These are phyloP conservation scores for Monochamus saltuarius DNA, from an alignment of 1,140 invertebrate genomes.

Conservation along the genomic window DNA sequence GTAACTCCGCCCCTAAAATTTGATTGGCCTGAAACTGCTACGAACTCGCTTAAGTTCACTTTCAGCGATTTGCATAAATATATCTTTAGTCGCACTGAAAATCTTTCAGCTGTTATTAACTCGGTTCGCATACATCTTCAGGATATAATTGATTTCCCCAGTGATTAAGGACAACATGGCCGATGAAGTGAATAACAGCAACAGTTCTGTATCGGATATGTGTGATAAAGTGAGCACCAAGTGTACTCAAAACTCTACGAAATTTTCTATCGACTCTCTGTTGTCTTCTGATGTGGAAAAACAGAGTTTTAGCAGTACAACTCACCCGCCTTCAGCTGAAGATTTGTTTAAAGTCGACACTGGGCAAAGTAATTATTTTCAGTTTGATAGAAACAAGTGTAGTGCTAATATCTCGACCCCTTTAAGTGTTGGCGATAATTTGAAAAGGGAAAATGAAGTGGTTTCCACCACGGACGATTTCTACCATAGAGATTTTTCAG, in stretches of 20 bases:
- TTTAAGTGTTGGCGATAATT: not conserved
- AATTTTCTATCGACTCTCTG: constrained; percentile 33
- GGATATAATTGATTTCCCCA: not conserved
- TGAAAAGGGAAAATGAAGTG: constrained; percentile 9
- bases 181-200: not conserved
- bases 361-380: not conserved
- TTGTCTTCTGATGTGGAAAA: constrained; percentile 11
- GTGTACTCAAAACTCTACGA: constrained; percentile 20
- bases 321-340: not conserved
- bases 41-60: constrained; percentile 3
- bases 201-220: not conserved
- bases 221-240: not conserved
- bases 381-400: not conserved
- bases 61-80: constrained; percentile 13
- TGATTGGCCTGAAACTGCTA: constrained; percentile 13
- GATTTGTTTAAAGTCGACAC: not conserved
- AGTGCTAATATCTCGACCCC: not conserved
- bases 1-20: constrained; percentile 10
- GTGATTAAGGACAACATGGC: constrained; percentile 4
- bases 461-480: constrained; percentile 23
- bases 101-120: not conserved
- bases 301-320: not conserved
- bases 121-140: not conserved
- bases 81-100: constrained; percentile 9
- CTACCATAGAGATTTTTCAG: constrained; percentile 2